Evolutionary conservation across 2,113 vertebrate genomes (phyloP), one percentile per base, ranked within the genome.

Genomic region (Rhinoptilus africanus): DNA sequence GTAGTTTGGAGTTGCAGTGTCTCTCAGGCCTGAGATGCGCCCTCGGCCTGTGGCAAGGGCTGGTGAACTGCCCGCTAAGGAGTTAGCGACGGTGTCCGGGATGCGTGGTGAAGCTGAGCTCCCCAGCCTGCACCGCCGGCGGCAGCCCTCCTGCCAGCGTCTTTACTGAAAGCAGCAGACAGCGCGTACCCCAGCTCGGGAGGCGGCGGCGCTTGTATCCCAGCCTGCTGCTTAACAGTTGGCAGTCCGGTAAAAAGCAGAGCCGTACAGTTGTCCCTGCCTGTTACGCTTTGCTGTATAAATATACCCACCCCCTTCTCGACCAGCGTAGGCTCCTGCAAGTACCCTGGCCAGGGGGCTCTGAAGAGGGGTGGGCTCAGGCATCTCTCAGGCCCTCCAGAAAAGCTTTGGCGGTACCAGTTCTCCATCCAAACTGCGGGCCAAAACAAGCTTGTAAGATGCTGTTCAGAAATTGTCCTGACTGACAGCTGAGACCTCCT

Each of bases 251-350:
- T 16, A 30, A 9, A 8, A 14, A 57, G 41, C 18, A 14, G 43
- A 66, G 68, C 43, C 5, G 32, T 17, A 1, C 2, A 1, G 11
- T 5, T 45, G 17, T 26, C 30, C 26, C 53, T 35, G n/a, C 30
- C 4, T 2, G 3, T 28, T 7, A 6, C 2, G 1, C 43, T 16
- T 2, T 10, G 1, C 51, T 1, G 24, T 23, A 4, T 14, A 24
- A 27, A 20, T 21, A 11, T 3, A 27, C 6, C 2, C 10, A 7
- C 34, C 27, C 18, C 30, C 34, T 21, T 47, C 5, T 47, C 8
- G 34, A 60, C 12, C 27, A 9, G 1, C 0, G 6, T 4, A 10
- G 35, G 32, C 69, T 75, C 35, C 60, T 47, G 45, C 62, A 5
- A 39, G 34, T 7, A 0, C 7, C 35, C 26, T 30, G 48, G n/a